These are phyloP conservation scores for Harpalus rubripes DNA, from an alignment of 2,888 invertebrate species.

Conservation along the genomic window DNA sequence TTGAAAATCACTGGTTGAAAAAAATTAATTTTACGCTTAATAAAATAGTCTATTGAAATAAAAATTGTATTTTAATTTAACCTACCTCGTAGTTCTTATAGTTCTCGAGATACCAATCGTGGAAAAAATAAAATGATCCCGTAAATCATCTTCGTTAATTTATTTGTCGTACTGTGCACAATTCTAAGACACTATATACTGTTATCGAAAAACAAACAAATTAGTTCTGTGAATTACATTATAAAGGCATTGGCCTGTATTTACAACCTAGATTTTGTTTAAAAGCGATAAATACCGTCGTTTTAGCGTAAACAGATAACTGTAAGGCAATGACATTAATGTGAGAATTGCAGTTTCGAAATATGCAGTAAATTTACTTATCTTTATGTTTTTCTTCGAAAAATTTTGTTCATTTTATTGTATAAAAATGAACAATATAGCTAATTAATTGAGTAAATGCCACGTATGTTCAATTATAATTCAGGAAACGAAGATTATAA, in stretches of 20 bases:
- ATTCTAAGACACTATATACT: neutral
- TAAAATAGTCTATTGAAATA: too few relatives aligned
- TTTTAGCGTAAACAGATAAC: conserved; percentile 2
- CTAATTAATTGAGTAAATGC: too few relatives aligned
- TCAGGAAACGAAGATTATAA: too few relatives aligned
- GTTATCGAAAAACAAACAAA: neutral
- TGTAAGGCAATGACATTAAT: neutral
- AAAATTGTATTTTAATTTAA: too few relatives aligned
- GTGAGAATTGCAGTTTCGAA: neutral
- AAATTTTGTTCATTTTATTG: neutral
- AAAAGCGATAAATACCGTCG: neutral
- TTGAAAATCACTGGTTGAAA: too few relatives aligned
- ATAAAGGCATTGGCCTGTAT: neutral
- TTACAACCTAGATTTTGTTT: neutral
- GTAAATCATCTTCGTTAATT: neutral
- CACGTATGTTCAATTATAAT: too few relatives aligned
- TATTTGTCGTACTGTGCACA: neutral
- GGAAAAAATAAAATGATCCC: too few relatives aligned
- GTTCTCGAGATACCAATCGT: too few relatives aligned
- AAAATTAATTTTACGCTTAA: too few relatives aligned
- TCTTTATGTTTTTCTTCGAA: neutral
- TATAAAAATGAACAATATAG: too few relatives aligned
- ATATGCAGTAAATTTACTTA: neutral
- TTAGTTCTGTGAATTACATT: neutral
- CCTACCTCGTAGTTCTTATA: too few relatives aligned